These are phyloP conservation scores for Andricus curvator DNA, from an alignment of 2,888 invertebrate species.

Conservation along the genomic window DNA sequence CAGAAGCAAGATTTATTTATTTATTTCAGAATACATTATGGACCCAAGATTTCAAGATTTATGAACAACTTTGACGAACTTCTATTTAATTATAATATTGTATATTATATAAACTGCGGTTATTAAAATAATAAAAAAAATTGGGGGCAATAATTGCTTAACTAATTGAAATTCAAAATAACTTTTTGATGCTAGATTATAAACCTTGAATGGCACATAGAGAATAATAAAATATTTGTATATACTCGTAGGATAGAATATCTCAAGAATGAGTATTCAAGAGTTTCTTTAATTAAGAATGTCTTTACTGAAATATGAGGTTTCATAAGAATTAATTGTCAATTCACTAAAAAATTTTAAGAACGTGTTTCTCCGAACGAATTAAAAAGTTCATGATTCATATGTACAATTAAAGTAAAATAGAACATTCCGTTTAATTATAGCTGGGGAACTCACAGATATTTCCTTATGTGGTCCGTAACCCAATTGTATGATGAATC, in stretches of 20 bases:
- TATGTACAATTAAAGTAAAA: neutral
- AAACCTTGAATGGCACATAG: too few relatives aligned
- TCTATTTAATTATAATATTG: too few relatives aligned
- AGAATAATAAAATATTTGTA: too few relatives aligned
- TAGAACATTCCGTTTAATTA: neutral
- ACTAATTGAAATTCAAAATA: too few relatives aligned
- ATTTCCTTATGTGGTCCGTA: too few relatives aligned
- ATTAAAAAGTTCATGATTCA: constrained; percentile 14
- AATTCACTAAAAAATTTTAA: neutral
- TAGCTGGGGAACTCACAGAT: neutral
- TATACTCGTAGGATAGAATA: too few relatives aligned
- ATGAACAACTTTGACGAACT: too few relatives aligned
- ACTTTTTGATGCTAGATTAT: too few relatives aligned
- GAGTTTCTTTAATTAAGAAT: neutral
- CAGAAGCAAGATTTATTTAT: constrained; percentile 2
- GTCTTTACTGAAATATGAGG: neutral
- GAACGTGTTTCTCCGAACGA: constrained; percentile 14
- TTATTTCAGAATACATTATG: neutral
- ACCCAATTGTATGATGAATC: neutral
- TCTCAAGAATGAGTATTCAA: neutral
- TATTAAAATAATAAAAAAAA: too few relatives aligned
- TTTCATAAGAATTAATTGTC: constrained; percentile 13
- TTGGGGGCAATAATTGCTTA: too few relatives aligned
- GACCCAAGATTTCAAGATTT: too few relatives aligned
- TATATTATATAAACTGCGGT: too few relatives aligned